Evolutionary conservation across 1,140 invertebrate genomes (phyloP).

Genomic region (Solen grandis): DNA sequence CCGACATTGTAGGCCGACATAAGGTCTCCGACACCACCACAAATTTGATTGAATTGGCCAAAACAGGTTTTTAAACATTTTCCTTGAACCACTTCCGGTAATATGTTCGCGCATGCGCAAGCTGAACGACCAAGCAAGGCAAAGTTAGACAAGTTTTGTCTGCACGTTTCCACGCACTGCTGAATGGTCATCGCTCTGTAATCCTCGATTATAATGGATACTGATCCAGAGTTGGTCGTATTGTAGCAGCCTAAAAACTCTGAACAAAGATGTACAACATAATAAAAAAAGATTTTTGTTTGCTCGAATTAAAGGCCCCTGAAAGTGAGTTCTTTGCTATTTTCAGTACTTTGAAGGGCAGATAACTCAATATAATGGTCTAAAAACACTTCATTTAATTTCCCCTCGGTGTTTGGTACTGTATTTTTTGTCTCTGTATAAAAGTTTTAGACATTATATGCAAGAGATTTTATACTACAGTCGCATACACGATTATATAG

Average conservation of each 20-base stretch:
- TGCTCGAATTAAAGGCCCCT: too few relatives aligned
- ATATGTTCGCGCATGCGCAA: conserved; percentile 10
- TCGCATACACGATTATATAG: too few relatives aligned
- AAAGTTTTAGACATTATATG: too few relatives aligned
- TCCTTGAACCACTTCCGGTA: not conserved
- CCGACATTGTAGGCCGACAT: conserved; percentile 35
- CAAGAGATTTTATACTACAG: too few relatives aligned
- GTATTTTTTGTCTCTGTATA: too few relatives aligned
- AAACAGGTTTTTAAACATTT: not conserved
- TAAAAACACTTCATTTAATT: too few relatives aligned
- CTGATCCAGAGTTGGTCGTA: not conserved
- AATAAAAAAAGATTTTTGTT: too few relatives aligned
- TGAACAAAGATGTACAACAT: too few relatives aligned
- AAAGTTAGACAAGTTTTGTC: not conserved
- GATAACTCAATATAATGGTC: too few relatives aligned
- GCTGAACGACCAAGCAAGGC: not conserved
- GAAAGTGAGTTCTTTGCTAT: too few relatives aligned
- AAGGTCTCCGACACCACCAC: conserved; percentile 6
- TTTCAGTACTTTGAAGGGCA: too few relatives aligned
- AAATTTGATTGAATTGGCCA: conserved; percentile 41
- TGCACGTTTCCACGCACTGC: conserved; percentile 33
- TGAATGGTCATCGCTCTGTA: conserved; percentile 35
- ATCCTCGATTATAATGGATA: not conserved
- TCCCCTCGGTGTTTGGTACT: too few relatives aligned
- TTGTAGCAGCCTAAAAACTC: conserved; percentile 1